Conservation (phyloP, 2,113 vertebrate species). For the Chauna torquata region DNA sequence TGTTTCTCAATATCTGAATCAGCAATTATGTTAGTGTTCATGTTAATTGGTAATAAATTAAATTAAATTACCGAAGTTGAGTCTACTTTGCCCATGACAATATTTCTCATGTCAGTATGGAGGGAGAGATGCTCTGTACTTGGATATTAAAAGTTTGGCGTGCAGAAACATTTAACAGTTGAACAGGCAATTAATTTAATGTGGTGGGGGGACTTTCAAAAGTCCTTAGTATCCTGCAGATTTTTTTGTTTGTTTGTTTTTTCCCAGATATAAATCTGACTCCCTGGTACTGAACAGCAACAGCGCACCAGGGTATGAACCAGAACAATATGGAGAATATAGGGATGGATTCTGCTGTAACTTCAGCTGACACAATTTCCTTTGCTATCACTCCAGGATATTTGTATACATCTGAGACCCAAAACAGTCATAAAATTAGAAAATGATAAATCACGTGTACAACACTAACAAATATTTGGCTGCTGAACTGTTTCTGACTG, state of each 20-base stretch:
- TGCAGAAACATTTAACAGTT: neutral
- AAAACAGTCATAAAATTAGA: neutral
- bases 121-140: neutral
- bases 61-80: neutral
- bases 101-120: neutral
- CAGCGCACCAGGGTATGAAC: neutral
- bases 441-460: neutral
- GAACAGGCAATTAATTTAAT: neutral
- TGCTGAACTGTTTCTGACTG: neutral
- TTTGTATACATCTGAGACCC: neutral
- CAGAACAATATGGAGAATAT: neutral
- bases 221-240: neutral
- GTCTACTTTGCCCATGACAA: neutral
- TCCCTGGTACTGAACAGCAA: neutral
- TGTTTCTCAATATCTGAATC: neutral
- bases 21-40: neutral
- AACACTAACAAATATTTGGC: neutral
- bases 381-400: neutral
- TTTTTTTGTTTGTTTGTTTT: neutral
- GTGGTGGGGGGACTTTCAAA: neutral
- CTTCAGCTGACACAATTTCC: neutral
- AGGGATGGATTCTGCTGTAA: neutral
- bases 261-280: neutral
- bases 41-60: neutral
- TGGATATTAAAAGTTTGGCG: neutral